phyloP scores from a whole-genome alignment of 2,888 invertebrate genomes.

The Idaea biselata region DNA sequence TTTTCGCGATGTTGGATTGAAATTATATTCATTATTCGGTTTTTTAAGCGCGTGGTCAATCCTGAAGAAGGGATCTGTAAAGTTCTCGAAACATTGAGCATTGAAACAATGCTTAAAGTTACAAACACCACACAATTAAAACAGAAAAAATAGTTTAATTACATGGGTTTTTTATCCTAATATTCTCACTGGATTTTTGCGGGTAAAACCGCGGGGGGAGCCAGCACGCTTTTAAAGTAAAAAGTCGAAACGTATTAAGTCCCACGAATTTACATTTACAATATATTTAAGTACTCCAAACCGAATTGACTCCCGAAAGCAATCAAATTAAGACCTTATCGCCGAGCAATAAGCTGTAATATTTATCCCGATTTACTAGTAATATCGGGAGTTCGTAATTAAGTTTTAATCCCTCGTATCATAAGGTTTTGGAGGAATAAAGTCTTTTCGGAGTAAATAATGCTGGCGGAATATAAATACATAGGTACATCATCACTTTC shows the following conservation, averaged over 20 bases:
- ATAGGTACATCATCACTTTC: not conserved
- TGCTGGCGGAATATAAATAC: not conserved
- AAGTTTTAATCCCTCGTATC: constrained; percentile 15
- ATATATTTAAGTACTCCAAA: not conserved
- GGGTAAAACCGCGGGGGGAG: too few relatives aligned
- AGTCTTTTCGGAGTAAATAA: not conserved
- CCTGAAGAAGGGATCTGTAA: too few relatives aligned
- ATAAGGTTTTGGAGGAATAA: not conserved
- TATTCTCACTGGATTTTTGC: too few relatives aligned
- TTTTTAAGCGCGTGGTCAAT: too few relatives aligned
- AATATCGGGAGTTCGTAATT: constrained; percentile 10
- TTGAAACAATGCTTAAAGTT: too few relatives aligned
- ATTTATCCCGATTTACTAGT: not conserved
- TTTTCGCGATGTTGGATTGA: too few relatives aligned
- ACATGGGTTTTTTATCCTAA: too few relatives aligned
- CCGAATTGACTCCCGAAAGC: not conserved
- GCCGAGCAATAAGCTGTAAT: not conserved
- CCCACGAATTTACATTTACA: not conserved
- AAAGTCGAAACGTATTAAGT: not conserved
- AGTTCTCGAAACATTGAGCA: too few relatives aligned
- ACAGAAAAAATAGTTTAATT: too few relatives aligned
- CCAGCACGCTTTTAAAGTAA: not conserved
- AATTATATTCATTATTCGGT: too few relatives aligned
- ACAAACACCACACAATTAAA: too few relatives aligned
- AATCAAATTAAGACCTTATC: constrained; percentile 1